Evolutionary conservation across 2,113 vertebrate species (phyloP).

Genomic region (Sylvicapra grimmia): DNA sequence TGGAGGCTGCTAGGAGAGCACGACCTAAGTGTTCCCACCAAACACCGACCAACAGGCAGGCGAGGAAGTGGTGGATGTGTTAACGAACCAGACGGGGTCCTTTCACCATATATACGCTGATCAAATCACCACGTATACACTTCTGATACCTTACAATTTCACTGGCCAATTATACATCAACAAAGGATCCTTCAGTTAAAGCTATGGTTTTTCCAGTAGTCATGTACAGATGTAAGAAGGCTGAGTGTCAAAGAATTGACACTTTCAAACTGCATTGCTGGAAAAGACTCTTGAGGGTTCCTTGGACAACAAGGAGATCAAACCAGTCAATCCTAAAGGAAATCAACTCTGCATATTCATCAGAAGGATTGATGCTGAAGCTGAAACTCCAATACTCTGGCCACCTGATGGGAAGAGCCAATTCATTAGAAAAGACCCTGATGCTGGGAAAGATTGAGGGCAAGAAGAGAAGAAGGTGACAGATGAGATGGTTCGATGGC

Average conservation of each 20-base stretch:
- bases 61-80: neutral
- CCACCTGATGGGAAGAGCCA: neutral
- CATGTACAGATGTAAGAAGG: neutral
- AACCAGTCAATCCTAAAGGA: neutral
- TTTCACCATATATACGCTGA: neutral
- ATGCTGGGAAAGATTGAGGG: neutral
- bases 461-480: neutral
- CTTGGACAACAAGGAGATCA: neutral
- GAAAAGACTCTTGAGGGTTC: neutral
- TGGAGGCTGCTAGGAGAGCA: neutral
- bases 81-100: neutral
- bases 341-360: neutral
- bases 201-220: neutral
- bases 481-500: neutral
- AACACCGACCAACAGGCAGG: neutral
- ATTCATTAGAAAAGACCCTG: neutral
- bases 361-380: neutral
- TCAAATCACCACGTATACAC: neutral
- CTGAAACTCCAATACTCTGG: neutral
- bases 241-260: neutral
- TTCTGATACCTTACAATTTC: neutral
- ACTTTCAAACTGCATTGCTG: neutral
- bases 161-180: neutral
- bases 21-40: neutral
- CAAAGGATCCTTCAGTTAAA: neutral